Evolutionary conservation across 2,888 invertebrate genomes (phyloP).

Genomic region (Macroteleia sp.): DNA sequence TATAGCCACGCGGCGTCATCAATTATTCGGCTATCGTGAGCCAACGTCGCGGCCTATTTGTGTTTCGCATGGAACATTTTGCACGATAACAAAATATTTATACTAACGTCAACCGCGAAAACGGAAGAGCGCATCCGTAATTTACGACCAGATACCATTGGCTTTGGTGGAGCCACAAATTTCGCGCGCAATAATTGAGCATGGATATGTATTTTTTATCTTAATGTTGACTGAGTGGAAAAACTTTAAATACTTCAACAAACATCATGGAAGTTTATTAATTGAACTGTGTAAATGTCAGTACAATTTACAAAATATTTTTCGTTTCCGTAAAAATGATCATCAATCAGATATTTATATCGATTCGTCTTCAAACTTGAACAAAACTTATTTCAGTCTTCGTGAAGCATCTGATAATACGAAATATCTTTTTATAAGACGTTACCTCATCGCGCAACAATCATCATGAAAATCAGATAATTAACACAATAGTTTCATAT

Average conservation of each 20-base stretch:
- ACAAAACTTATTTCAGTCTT: too few relatives aligned
- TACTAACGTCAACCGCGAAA: constrained; percentile 61
- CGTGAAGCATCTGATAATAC: too few relatives aligned
- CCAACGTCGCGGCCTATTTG: constrained; percentile 55
- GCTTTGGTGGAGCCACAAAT: constrained; percentile 31
- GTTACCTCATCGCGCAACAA: too few relatives aligned
- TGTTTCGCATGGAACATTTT: constrained; percentile 42
- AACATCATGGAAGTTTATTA: too few relatives aligned
- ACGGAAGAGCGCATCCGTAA: constrained; percentile 62
- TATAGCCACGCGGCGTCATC: constrained; percentile 40
- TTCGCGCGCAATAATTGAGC: constrained; percentile 35
- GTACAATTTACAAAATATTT: too few relatives aligned
- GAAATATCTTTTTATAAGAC: too few relatives aligned
- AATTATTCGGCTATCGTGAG: constrained; percentile 61
- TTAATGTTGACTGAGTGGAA: background rate
- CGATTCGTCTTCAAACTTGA: too few relatives aligned
- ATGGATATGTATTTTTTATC: constrained; percentile 10
- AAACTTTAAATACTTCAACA: too few relatives aligned
- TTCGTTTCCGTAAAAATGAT: too few relatives aligned
- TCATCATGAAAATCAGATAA: too few relatives aligned
- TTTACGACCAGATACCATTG: constrained; percentile 66
- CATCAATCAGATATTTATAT: too few relatives aligned
- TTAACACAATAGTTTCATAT: constrained; percentile 42
- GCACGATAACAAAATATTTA: constrained; percentile 70
- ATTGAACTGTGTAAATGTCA: too few relatives aligned